phyloP scores from a whole-genome alignment of 2,797 vertebrate genomes.

The Mormyrops attenuatus region DNA sequence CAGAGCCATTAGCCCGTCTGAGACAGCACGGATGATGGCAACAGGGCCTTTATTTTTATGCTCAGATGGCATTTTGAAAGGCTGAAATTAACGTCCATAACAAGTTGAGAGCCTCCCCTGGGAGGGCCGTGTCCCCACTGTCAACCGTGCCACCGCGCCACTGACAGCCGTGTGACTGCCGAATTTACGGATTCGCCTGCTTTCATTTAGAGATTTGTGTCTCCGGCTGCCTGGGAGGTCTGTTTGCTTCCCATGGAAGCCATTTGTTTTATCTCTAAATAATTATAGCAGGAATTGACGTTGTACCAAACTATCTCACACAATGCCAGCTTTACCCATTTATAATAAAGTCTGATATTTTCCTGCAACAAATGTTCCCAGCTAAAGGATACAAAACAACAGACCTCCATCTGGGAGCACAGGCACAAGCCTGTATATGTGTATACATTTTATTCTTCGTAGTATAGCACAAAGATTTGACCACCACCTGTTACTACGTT shows the following conservation, averaged over 20 bases:
- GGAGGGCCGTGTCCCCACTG: not conserved
- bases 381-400: constrained; percentile 10
- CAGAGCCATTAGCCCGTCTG: not conserved
- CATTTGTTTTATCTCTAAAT: constrained; percentile 1
- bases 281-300: constrained; percentile 1
- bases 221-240: constrained; percentile 2
- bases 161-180: not conserved
- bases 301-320: not conserved
- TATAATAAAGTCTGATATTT: constrained; percentile 8
- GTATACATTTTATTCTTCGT: not conserved
- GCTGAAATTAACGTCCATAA: constrained; percentile 6
- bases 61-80: constrained; percentile 12
- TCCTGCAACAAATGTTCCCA: constrained; percentile 11
- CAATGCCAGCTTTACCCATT: constrained; percentile 6
- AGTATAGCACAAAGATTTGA: not conserved
- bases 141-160: not conserved
- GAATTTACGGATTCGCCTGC: not conserved
- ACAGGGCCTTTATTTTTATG: not conserved
- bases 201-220: constrained; percentile 8
- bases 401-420: constrained; percentile 5
- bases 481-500: not conserved
- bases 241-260: not conserved
- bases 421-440: not conserved
- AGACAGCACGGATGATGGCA: not conserved
- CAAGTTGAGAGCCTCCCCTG: not conserved